Evolutionary conservation across 1,140 invertebrate species (phyloP).

Genomic region (Drosophila jambulina): DNA sequence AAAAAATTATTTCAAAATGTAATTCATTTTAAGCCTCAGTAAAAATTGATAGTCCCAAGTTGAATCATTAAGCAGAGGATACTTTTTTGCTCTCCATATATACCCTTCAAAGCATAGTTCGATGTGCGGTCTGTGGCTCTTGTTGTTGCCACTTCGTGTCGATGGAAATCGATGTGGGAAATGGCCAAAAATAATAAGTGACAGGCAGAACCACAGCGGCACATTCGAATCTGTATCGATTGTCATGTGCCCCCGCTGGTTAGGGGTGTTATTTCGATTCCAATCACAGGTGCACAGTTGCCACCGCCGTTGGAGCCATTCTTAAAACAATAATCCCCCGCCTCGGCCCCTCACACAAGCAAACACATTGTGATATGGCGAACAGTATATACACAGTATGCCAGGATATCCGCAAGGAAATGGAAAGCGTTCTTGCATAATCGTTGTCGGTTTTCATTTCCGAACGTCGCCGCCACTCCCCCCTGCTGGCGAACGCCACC

Average conservation of each 20-base stretch:
- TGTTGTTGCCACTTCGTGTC: slow-evolving; percentile 10
- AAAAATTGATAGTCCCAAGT: neutral
- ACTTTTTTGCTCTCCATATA: neutral
- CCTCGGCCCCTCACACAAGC: neutral
- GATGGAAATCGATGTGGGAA: slow-evolving; percentile 17
- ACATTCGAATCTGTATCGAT: slow-evolving; percentile 33
- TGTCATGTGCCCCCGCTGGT: slow-evolving; percentile 9
- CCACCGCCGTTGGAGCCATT: slow-evolving; percentile 25
- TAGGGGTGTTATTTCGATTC: slow-evolving; percentile 34
- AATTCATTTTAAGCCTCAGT: neutral
- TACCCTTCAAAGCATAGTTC: neutral
- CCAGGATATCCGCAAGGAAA: slow-evolving; percentile 6
- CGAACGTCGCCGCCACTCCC: slow-evolving; percentile 16
- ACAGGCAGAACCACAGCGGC: slow-evolving; percentile 29
- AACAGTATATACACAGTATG: neutral
- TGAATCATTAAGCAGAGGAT: neutral
- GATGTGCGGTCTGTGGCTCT: slow-evolving; percentile 12
- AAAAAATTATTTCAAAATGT: neutral
- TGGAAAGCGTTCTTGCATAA: slow-evolving; percentile 62
- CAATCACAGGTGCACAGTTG: slow-evolving; percentile 45
- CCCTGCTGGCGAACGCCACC: neutral
- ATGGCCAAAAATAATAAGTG: slow-evolving; percentile 38
- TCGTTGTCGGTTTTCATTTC: slow-evolving; percentile 75
- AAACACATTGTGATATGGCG: neutral
- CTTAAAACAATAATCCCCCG: slow-evolving; percentile 62